These are phyloP conservation scores for Omphaloscelis lunosa DNA, from an alignment of 2,888 invertebrate genomes.

Conservation along the genomic window DNA sequence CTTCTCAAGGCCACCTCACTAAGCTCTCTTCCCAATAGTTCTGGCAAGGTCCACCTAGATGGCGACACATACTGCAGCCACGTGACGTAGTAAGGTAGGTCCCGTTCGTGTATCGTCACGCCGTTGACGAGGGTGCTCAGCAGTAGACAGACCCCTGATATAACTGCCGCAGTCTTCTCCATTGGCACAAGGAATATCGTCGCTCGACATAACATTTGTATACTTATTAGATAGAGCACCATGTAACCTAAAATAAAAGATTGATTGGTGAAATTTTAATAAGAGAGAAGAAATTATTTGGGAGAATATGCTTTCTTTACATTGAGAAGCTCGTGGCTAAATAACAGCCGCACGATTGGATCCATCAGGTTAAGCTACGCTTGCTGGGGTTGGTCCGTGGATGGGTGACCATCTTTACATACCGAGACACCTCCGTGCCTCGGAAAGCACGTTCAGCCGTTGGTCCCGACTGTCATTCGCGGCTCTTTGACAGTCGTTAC, in stretches of 20 bases:
- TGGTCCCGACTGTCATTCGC: no score
- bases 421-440: no score
- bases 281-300: background rate
- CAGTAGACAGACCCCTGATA: constrained; percentile 91
- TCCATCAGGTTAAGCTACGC: no score
- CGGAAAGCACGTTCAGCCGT: no score
- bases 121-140: constrained; percentile 93
- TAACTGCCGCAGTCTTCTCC: constrained; percentile 91
- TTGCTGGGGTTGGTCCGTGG: no score
- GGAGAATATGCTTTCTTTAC: no score
- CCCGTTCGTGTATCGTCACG: constrained; percentile 92
- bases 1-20: constrained; percentile 91
- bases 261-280: background rate
- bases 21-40: constrained; percentile 92
- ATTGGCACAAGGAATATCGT: constrained; percentile 92
- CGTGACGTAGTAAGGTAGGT: constrained; percentile 92
- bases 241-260: constrained; percentile 90
- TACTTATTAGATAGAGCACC: constrained; percentile 93
- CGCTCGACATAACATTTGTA: constrained; percentile 93
- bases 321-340: no score
- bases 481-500: no score
- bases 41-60: constrained; percentile 93
- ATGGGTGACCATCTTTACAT: no score
- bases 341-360: no score
- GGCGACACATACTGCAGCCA: constrained; percentile 94